These are phyloP conservation scores for Harmothoe impar DNA, from an alignment of 2,888 invertebrate species.

Conservation along the genomic window DNA sequence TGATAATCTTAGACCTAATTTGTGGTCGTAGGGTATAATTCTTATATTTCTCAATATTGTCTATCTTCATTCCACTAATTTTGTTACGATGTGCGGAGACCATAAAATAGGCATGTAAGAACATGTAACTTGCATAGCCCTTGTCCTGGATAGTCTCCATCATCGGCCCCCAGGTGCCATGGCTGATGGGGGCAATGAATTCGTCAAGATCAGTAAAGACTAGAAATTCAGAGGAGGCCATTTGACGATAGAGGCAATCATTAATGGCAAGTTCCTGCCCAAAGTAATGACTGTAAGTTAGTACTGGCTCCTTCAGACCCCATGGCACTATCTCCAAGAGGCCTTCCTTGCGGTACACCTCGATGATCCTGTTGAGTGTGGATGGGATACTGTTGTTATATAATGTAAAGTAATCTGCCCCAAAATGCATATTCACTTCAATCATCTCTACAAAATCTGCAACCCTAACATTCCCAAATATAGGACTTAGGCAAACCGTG, in stretches of 20 bases:
- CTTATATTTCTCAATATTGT: neutral
- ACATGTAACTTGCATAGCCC: neutral
- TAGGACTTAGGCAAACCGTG: neutral
- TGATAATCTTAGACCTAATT: neutral
- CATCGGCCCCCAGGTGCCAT: neutral
- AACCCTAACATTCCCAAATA: neutral
- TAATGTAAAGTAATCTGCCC: neutral
- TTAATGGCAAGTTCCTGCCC: neutral
- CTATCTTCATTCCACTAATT: neutral
- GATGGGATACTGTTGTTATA: neutral
- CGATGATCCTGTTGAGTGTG: neutral
- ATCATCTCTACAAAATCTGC: neutral
- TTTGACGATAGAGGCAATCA: neutral
- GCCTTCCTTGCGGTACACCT: neutral
- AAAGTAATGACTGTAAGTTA: neutral
- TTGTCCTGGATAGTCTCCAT: neutral
- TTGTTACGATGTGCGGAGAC: neutral
- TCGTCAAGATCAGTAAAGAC: neutral
- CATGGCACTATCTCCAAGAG: neutral
- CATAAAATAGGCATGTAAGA: neutral
- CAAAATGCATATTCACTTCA: neutral
- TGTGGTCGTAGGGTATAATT: neutral
- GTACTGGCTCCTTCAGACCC: neutral
- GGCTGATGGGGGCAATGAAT: neutral
- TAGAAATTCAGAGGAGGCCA: neutral